A percentile compares a stretch with the other conserved stretches of the same genome.
Evolutionary conservation across 1,140 invertebrate species (phyloP).

Genomic region (Trachymyrmex septentrionalis): DNA sequence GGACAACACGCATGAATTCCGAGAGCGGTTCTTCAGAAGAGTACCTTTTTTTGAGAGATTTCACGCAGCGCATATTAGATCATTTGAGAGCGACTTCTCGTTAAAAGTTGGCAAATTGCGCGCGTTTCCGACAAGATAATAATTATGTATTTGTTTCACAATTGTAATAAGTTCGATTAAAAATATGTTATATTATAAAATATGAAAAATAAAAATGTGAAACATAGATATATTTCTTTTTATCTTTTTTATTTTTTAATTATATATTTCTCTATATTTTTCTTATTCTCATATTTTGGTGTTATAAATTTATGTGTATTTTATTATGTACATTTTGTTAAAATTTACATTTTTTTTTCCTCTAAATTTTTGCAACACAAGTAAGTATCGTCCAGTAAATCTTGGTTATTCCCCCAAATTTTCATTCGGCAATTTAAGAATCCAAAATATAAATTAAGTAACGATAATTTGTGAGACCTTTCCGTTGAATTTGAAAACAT

Average conservation of each 20-base stretch:
- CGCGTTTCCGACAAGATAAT: not conserved
- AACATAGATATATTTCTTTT: not conserved
- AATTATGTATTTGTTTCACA: conserved; percentile 4
- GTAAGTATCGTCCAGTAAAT: not conserved
- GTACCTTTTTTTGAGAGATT: conserved; percentile 24
- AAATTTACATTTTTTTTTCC: not conserved
- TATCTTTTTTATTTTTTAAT: not conserved
- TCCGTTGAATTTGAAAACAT: not conserved
- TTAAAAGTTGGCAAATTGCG: conserved; percentile 8
- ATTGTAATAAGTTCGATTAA: not conserved
- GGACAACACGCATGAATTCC: conserved; percentile 54
- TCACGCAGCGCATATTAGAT: conserved; percentile 34
- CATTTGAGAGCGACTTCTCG: conserved; percentile 17
- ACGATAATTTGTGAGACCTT: not conserved
- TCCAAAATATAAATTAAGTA: not conserved
- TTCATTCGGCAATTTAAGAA: not conserved
- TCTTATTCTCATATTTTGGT: no score
- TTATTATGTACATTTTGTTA: not conserved
- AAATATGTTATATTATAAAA: not conserved
- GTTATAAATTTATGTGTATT: no score
- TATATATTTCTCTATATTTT: no score
- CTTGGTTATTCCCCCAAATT: not conserved
- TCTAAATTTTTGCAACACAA: not conserved
- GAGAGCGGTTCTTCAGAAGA: conserved; percentile 7
- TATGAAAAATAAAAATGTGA: not conserved